phyloP scores from a whole-genome alignment of 2,888 invertebrate genomes.

The Gastracanthus pulcherrimus region DNA sequence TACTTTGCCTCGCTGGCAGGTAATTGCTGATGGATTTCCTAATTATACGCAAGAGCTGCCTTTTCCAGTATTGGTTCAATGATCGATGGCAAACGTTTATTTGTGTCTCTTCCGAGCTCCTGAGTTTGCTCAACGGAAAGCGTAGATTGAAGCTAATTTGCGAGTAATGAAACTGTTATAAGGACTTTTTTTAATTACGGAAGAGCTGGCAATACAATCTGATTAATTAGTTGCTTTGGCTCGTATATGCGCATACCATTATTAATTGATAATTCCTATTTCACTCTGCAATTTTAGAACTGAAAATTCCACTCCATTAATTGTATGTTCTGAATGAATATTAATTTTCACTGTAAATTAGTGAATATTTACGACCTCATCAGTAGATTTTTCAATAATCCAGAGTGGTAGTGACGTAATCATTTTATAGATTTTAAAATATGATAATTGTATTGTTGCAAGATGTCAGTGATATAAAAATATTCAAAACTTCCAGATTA shows the following conservation, averaged over 20 bases:
- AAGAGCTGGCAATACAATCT: background rate
- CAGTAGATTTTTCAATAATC: too few relatives aligned
- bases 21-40: background rate
- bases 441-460: too few relatives aligned
- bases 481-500: too few relatives aligned
- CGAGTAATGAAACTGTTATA: background rate
- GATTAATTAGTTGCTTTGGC: background rate
- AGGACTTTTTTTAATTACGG: background rate
- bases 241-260: background rate
- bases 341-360: too few relatives aligned
- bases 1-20: background rate
- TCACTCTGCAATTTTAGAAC: too few relatives aligned
- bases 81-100: constrained; percentile 12
- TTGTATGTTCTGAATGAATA: too few relatives aligned
- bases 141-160: background rate
- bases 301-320: too few relatives aligned
- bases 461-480: too few relatives aligned
- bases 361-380: too few relatives aligned
- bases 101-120: background rate
- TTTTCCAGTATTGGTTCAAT: background rate
- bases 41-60: constrained; percentile 20
- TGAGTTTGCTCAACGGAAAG: background rate
- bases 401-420: too few relatives aligned
- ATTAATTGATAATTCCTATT: background rate
- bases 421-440: too few relatives aligned